Conservation (phyloP, 2,113 vertebrate genomes). For the Gobius niger region DNA sequence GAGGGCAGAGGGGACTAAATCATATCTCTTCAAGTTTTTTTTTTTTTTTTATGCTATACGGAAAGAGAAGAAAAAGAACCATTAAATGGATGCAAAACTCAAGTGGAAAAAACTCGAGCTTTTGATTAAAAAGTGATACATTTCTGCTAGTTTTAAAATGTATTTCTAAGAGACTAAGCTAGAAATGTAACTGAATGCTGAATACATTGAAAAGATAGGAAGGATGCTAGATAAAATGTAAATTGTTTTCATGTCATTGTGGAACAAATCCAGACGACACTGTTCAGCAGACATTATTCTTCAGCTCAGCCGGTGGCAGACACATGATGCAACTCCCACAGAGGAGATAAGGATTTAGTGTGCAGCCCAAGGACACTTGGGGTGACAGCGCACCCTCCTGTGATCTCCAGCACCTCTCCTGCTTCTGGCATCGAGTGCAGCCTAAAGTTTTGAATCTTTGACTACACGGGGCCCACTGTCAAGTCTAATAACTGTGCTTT, state of each 20-base stretch:
- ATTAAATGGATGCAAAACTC: not conserved
- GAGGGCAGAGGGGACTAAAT: conserved; percentile 9
- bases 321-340: conserved; percentile 30
- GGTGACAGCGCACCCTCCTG: conserved; percentile 25
- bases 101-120: not conserved
- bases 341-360: conserved; percentile 22
- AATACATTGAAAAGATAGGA: too few species aligned
- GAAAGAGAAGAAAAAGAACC: not conserved
- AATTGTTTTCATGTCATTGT: not conserved
- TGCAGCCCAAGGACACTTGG: conserved; percentile 40
- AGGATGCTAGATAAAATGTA: not conserved
- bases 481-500: conserved; percentile 31
- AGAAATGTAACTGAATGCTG: too few species aligned
- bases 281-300: not conserved
- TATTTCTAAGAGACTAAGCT: too few species aligned
- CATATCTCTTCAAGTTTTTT: not conserved
- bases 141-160: not conserved
- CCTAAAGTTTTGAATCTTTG: conserved; percentile 21
- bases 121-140: not conserved
- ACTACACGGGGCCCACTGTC: conserved; percentile 27
- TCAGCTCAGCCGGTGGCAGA: conserved; percentile 33
- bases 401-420: conserved; percentile 23
- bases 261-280: conserved; percentile 1
- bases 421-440: conserved; percentile 37
- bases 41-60: not conserved